Percentiles rank a stretch among this genome's conserved stretches.
Conservation (phyloP, 2,113 vertebrate species). For the Gavia stellata region DNA sequence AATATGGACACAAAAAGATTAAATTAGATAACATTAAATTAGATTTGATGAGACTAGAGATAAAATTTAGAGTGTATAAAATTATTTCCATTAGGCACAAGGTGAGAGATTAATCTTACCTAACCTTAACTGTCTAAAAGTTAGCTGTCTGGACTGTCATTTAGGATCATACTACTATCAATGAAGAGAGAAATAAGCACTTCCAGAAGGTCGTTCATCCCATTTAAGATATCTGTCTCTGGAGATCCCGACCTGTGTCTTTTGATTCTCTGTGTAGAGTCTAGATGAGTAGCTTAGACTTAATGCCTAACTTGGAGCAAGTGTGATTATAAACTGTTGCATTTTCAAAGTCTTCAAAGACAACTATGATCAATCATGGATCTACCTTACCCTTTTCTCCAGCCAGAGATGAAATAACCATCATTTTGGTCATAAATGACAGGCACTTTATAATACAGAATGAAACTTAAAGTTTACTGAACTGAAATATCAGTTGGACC, state of each 20-base stretch:
- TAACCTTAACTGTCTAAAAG: conserved; percentile 16
- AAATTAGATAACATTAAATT: background rate
- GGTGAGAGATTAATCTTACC: conserved; percentile 18
- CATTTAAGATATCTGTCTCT: background rate
- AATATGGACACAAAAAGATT: background rate
- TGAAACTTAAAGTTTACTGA: background rate
- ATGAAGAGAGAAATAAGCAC: background rate
- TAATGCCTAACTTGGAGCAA: background rate
- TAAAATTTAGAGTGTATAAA: background rate
- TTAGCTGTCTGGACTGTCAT: background rate
- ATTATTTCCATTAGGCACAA: background rate
- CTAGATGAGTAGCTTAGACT: background rate
- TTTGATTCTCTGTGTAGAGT: background rate
- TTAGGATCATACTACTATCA: background rate
- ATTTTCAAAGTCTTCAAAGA: background rate
- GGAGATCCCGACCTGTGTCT: background rate
- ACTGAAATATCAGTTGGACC: background rate
- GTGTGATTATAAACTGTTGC: background rate
- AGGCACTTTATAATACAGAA: background rate
- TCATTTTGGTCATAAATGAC: background rate
- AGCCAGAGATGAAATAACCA: background rate
- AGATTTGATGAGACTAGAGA: background rate
- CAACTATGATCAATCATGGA: background rate
- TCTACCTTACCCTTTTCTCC: background rate
- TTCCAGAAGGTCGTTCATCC: background rate